Evolutionary conservation across 2,797 vertebrate species (phyloP), one percentile per base, ranked within the genome.

Genomic region (Xenopus petersii): DNA sequence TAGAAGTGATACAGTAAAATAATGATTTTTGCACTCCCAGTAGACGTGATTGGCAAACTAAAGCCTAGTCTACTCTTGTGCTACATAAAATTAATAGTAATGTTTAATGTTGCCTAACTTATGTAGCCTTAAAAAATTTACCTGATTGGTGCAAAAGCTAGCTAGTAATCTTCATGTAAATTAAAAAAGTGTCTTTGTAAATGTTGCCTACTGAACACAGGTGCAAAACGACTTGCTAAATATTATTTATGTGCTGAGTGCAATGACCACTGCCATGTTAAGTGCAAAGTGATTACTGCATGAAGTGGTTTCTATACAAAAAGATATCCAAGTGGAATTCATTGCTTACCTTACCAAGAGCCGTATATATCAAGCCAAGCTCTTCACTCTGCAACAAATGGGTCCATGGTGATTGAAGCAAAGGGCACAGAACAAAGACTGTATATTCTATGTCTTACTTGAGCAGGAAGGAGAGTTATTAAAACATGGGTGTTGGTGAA

Each of bases 401-500:
- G 17, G 16, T 48, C 21, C 59, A 16, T 51, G 12, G 15, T 4
- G 30, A 11, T n/a, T 47, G 47, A 66, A 30, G 36, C 16, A 66
- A 74, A 74, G 64, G 42, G 12, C 5, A 4, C 13, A 5, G 71
- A 64, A 78, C 76, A 78, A 78, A 59, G 61, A 51, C 15, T 2
- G 12, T 8, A 15, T 63, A 48, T 56, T 74, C n/a, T 10, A 15
- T 5, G n/a, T 26, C 9, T 33, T 16, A 47, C 13, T 15, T 21
- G 5, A 49, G 17, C n/a, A 48, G 49, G 59, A 67, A 49, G 21
- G 51, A 30, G 58, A 60, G 58, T 54, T 60, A 65, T 70, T 60
- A 69, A 56, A 65, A 48, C 48, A 17, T 74, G 76, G 76, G 76
- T 61, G 76, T 70, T 30, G 61, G 71, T 70, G 51, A 64, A 67